A percentile compares a stretch with the other conserved stretches of the same genome.
These are phyloP conservation scores for Matsumyia berberina DNA, from an alignment of 2,888 invertebrate genomes.

Conservation along the genomic window DNA sequence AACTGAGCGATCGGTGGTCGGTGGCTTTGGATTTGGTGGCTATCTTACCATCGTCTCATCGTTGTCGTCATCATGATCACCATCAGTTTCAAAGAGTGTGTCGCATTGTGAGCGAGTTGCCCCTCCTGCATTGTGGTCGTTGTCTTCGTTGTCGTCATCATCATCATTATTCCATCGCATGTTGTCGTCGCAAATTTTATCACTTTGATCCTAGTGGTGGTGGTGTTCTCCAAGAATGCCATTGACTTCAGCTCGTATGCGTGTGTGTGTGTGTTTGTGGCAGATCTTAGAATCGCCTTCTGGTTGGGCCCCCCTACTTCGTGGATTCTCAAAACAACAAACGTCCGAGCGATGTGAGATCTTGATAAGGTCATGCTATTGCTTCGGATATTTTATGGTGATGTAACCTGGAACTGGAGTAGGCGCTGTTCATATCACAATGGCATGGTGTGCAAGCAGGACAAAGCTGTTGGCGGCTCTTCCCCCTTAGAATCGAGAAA, in stretches of 20 bases:
- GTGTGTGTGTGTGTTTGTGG: constrained; percentile 14
- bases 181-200: constrained; percentile 76
- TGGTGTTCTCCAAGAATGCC: constrained; percentile 50
- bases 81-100: constrained; percentile 68
- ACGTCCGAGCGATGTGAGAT: constrained; percentile 63
- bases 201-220: constrained; percentile 67
- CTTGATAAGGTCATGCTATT: constrained; percentile 72
- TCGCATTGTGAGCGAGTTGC: constrained; percentile 49
- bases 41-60: constrained; percentile 68
- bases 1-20: constrained; percentile 55
- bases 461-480: constrained; percentile 58
- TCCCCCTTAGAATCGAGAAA: constrained; percentile 20
- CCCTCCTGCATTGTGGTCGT: constrained; percentile 36
- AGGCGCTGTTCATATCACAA: constrained; percentile 74
- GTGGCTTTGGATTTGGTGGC: constrained; percentile 69
- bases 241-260: constrained; percentile 37
- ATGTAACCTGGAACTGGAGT: constrained; percentile 74
- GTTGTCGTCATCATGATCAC: constrained; percentile 73
- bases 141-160: constrained; percentile 46
- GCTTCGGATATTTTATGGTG: constrained; percentile 75
- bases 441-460: constrained; percentile 74
- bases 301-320: constrained; percentile 54
- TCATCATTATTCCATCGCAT: constrained; percentile 74
- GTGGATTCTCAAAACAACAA: constrained; percentile 18
- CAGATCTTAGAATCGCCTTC: constrained; percentile 61